Conservation (phyloP, 2,888 invertebrate species). For the Microdon myrmicae region DNA sequence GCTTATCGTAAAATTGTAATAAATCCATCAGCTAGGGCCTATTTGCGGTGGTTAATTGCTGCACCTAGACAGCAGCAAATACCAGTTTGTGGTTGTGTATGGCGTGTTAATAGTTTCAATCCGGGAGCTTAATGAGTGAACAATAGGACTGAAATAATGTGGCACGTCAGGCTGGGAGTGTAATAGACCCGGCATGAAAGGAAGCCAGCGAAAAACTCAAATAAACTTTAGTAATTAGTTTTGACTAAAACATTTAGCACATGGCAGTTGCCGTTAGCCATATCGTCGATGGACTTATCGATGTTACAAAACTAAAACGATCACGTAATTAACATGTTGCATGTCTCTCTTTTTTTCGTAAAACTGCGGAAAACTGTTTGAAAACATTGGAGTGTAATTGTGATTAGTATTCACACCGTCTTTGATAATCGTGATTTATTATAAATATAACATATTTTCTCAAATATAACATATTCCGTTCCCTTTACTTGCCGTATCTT, state of each 20-base stretch:
- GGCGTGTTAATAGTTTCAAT: constrained; percentile 49
- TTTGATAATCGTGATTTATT: no score
- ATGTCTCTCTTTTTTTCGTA: no score
- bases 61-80: constrained; percentile 47
- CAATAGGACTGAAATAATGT: constrained; percentile 2
- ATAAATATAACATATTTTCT: no score
- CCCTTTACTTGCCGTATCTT: no score
- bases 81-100: constrained; percentile 19
- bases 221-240: constrained; percentile 44
- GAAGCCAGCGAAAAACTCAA: not conserved
- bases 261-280: no score
- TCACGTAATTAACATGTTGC: no score
- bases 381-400: no score
- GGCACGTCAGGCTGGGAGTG: constrained; percentile 17
- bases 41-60: constrained; percentile 42
- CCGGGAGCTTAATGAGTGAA: constrained; percentile 20
- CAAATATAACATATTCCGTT: no score
- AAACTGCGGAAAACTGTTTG: no score
- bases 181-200: constrained; percentile 1
- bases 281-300: no score
- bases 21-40: constrained; percentile 38
- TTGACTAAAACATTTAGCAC: constrained; percentile 32
- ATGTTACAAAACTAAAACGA: no score
- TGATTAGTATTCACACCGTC: no score
- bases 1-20: constrained; percentile 26